Conservation (phyloP, 2,888 invertebrate species). For the Cryptus armator region DNA sequence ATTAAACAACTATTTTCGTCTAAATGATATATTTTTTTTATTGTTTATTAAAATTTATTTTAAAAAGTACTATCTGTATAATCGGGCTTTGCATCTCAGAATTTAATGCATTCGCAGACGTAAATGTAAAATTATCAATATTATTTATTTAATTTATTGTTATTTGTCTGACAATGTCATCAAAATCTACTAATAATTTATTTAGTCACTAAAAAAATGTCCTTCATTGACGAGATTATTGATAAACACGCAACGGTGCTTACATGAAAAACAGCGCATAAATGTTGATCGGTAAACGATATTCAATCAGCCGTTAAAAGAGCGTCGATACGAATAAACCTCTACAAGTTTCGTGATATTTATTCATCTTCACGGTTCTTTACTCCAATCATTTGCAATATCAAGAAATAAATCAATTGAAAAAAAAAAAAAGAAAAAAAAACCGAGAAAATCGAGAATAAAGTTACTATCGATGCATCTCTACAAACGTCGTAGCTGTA, state of each 20-base stretch:
- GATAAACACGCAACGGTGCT: neutral
- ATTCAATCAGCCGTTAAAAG: conserved; percentile 10
- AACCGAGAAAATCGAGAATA: conserved; percentile 11
- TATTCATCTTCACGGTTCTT: neutral
- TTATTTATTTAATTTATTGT: neutral
- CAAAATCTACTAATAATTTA: neutral
- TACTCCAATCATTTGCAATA: neutral
- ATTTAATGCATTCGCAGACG: too few species aligned
- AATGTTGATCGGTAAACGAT: neutral
- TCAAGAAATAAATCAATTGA: neutral
- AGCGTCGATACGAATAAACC: neutral
- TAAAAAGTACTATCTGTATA: too few species aligned
- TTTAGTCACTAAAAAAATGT: neutral
- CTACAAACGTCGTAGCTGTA: neutral
- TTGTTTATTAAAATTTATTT: too few species aligned
- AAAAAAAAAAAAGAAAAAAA: neutral
- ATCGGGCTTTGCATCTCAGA: too few species aligned
- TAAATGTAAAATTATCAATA: too few species aligned
- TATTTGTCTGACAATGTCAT: neutral
- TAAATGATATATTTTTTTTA: neutral
- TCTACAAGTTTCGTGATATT: neutral
- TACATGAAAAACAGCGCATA: neutral
- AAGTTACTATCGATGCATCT: conserved; percentile 10
- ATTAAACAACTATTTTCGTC: neutral
- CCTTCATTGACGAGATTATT: neutral